Evolutionary conservation across 2,888 invertebrate genomes (phyloP), one percentile per base, ranked within the genome.

Genomic region (Andrena camellia): DNA sequence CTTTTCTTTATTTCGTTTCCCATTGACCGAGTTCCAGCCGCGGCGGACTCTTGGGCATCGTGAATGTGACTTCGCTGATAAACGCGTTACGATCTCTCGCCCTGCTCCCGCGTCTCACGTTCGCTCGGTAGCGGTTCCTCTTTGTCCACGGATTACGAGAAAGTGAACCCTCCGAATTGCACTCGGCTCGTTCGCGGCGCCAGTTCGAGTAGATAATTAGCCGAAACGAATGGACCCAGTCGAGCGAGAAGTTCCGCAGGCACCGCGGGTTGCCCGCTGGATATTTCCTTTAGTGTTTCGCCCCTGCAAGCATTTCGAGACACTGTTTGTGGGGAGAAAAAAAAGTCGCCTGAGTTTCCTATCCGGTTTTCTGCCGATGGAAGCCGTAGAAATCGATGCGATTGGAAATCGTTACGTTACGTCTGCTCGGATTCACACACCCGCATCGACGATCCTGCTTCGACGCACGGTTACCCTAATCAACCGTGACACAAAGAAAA

Each of bases 51-150:
- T 17, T 13, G 71, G 68, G 77, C 68, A 42, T 72, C 85, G 80
- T 86, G 77, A 86, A 80, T 59, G 67, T 59, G 64, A 60, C 80
- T 77, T 54, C 54, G 26, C 35, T 66, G 80, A 86, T 83, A 86
- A 86, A 74, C 60, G 66, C 54, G 57, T 86, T 77, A 73, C 72
- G 72, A 83, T 68, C 66, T 50, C 78, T 68, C 74, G 42, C 57
- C 8, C 42, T 31, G 10, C 59, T 74, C 74, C 26, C 35, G 20
- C 54, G 33, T 48, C 48, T 78, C 66, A 35, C 60, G 62, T 67
- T 62, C 52, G 31, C 42, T 23, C 6, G 23, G 42, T 26, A 35
- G 78, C 26, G 72, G 42, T 17, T 42, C 54, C 62, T 72, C 71
- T 67, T 78, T 72, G 60, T 72, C 48, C 50, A 8, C 17, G 62